Conservation (phyloP, 1,140 invertebrate species). For the Drosophila dunni region DNA sequence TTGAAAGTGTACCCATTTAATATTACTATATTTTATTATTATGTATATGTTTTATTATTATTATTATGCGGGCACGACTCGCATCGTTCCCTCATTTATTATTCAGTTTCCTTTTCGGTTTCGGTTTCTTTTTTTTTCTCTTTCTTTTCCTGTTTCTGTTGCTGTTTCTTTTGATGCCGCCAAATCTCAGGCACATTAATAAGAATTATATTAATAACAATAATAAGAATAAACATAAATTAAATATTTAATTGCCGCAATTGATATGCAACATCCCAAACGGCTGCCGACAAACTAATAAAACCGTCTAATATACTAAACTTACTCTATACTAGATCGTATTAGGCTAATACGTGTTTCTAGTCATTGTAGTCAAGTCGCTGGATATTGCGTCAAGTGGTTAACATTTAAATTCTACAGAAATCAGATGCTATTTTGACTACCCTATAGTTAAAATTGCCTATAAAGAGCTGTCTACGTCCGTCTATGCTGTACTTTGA, state of each 20-base stretch:
- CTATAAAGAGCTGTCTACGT: background rate
- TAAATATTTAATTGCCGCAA: conserved; percentile 12
- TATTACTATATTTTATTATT: conserved; percentile 11
- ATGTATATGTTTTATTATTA: background rate
- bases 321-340: conserved; percentile 4
- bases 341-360: background rate
- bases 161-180: background rate
- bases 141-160: background rate
- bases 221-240: conserved; percentile 14
- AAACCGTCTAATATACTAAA: background rate
- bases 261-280: conserved; percentile 9
- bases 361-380: background rate
- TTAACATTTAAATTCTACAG: background rate
- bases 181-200: conserved; percentile 7
- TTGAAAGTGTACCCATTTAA: conserved; percentile 8
- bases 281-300: conserved; percentile 17
- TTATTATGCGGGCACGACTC: conserved; percentile 3
- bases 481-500: too few species aligned
- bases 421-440: background rate
- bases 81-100: conserved; percentile 5
- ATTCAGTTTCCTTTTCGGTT: background rate
- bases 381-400: conserved; percentile 10
- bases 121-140: background rate
- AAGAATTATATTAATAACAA: conserved; percentile 16
- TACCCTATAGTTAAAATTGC: background rate